A percentile compares a stretch with the other conserved stretches of the same genome.
Conservation (phyloP, 2,113 vertebrate genomes). For the Dicerorhinus sumatrensis region DNA sequence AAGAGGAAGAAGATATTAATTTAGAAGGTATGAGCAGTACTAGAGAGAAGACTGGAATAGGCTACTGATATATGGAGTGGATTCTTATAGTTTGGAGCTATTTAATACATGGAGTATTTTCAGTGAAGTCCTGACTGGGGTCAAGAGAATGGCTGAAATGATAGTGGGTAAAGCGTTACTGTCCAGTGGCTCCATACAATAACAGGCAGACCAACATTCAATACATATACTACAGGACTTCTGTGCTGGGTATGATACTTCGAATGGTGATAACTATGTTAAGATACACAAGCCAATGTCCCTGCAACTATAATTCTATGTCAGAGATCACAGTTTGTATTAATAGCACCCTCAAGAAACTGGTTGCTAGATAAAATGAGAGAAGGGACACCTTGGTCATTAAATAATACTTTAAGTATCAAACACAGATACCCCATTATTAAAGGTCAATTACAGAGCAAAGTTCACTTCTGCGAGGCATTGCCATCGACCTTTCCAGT, state of each 20-base stretch:
- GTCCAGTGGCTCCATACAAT: background rate
- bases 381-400: background rate
- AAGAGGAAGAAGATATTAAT: background rate
- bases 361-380: background rate
- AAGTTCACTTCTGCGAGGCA: background rate
- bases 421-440: background rate
- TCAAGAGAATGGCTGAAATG: background rate
- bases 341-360: background rate
- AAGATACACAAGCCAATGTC: background rate
- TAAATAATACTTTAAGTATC: background rate
- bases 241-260: background rate
- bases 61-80: background rate
- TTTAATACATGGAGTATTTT: background rate
- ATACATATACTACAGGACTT: background rate
- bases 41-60: background rate
- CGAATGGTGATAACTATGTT: background rate
- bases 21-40: background rate
- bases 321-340: background rate
- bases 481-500: background rate
- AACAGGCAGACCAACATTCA: background rate
- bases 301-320: background rate
- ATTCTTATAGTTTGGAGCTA: background rate
- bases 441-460: background rate
- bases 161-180: background rate
- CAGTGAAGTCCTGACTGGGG: background rate